phyloP scores from a whole-genome alignment of 2,113 vertebrate species.

The Gobiocypris rarus region DNA sequence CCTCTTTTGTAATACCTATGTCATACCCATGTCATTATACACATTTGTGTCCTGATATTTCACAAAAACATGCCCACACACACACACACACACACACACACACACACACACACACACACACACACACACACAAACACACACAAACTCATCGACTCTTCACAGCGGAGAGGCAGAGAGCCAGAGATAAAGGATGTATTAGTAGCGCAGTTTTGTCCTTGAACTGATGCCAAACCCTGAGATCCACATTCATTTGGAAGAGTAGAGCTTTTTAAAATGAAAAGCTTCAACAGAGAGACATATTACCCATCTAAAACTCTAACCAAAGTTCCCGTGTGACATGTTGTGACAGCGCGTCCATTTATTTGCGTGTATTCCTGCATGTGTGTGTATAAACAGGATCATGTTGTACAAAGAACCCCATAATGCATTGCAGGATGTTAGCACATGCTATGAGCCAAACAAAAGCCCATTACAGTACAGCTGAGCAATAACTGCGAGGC shows the following conservation, averaged over 20 bases:
- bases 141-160: slow-evolving; percentile 31
- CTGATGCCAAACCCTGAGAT: slow-evolving; percentile 8
- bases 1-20: no score
- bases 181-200: slow-evolving; percentile 16
- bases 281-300: neutral
- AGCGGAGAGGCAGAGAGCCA: neutral
- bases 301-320: no score
- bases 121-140: slow-evolving; percentile 62
- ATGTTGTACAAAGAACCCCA: neutral
- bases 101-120: slow-evolving; percentile 59
- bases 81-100: slow-evolving; percentile 59
- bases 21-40: no score
- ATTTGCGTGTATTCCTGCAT: neutral
- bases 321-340: neutral
- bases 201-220: neutral
- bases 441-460: slow-evolving; percentile 59
- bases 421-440: neutral
- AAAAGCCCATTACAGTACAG: slow-evolving; percentile 63
- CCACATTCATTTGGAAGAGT: neutral
- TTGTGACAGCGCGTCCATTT: neutral
- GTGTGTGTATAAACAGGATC: neutral
- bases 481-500: slow-evolving; percentile 54
- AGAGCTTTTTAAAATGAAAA: neutral
- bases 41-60: no score
- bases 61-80: no score